Evolutionary conservation across 2,113 vertebrate genomes (phyloP).

Genomic region (Pelusios castaneus): DNA sequence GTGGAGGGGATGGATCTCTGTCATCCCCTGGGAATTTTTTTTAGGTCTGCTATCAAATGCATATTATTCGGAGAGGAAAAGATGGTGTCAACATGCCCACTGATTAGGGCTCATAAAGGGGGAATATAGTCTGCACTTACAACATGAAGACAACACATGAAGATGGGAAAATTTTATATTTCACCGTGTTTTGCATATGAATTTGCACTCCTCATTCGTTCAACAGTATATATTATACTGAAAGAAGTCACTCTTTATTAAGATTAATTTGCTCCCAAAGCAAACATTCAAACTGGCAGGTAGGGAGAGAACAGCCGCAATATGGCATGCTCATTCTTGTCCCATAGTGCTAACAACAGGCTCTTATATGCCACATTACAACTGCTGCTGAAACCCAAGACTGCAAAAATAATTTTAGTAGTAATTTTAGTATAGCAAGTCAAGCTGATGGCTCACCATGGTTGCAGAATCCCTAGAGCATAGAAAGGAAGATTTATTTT

Average conservation of each 20-base stretch:
- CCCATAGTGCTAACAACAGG: background rate
- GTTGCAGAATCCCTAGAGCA: background rate
- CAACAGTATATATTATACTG: fast-evolving
- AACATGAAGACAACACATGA: fast-evolving
- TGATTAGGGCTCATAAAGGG: fast-evolving
- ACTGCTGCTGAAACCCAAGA: background rate
- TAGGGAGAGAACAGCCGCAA: background rate
- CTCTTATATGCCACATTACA: background rate
- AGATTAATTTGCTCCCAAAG: background rate
- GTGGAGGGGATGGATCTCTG: background rate
- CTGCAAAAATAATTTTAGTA: background rate
- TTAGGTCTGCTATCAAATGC: background rate
- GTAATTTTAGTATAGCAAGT: background rate
- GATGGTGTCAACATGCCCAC: background rate
- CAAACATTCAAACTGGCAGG: background rate
- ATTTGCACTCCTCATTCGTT: fast-evolving
- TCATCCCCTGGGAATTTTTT: background rate
- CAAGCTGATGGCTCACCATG: background rate
- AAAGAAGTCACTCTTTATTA: background rate
- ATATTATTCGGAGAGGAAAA: background rate
- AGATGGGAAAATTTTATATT: fast-evolving
- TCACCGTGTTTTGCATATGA: fast-evolving
- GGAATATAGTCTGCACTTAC: background rate
- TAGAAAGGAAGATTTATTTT: background rate
- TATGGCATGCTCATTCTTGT: background rate